Base-by-base conservation (phyloP, 1,140 invertebrate genomes). In the Bombus waltoni region DNA sequence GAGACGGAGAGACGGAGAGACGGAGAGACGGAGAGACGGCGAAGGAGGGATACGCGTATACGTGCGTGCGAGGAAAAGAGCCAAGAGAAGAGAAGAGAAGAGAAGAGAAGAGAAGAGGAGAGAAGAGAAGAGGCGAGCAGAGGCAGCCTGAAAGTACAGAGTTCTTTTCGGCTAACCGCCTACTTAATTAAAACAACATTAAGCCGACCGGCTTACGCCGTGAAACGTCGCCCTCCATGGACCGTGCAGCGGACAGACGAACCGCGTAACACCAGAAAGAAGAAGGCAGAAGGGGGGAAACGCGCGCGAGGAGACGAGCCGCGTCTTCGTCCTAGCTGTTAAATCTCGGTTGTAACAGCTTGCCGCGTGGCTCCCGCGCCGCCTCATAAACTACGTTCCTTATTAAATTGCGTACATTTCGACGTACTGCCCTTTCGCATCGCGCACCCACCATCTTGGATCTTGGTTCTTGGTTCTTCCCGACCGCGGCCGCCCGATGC, bases 141-240 rank as follows among this genome's bases (percentile, higher is more conserved):
- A 84, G 57, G 47, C 32, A 38, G 86, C 83, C 62, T 70, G 86
- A 87, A 87, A 90, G 89, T 88, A 88, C 86, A 83, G 87, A 88
- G 76, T 90, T 91, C 92, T 91, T 94, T 94, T 92, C 90, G 85
- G 83, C 92, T 92, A 93, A 93, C 92, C 92, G 93, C 94, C 94
- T 93, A 95, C 94, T 95, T 95, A 95, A 95, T 95, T 95, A 94
- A 95, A 95, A 94, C 91, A 94, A 94, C 93, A 94, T 94, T 94
- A 94, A 91, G 76, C 75, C 86, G 84, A 75, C 80, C 71, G 85
- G 81, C 88, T 86, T 89, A 68, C 82, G 88, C 77, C 86, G 85
- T 86, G 87, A 85, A 82, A 91, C 89, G 89, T 72, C 86, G 79
- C 77, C 83, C 82, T 82, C 79, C 89, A 90, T 90, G 86, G 86